These are phyloP conservation scores for Brachionichthys hirsutus DNA, from an alignment of 2,113 vertebrate genomes.

Conservation along the genomic window DNA sequence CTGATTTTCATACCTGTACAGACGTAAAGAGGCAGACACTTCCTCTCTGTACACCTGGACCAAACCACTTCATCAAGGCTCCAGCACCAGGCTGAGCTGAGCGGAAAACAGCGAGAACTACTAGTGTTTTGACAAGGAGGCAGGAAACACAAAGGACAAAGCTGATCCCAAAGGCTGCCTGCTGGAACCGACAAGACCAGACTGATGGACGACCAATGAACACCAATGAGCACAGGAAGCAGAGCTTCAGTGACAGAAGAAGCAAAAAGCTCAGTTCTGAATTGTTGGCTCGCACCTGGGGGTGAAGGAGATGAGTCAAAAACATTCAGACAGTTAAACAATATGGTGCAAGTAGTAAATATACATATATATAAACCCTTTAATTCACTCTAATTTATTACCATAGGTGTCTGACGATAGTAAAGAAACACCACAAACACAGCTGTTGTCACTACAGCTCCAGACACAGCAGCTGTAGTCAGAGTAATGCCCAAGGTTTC, in stretches of 20 bases:
- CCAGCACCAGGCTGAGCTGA: conserved; percentile 64
- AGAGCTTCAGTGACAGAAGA: conserved; percentile 74
- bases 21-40: conserved; percentile 60
- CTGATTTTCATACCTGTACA: conserved; percentile 35
- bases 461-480: conserved; percentile 63
- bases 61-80: conserved; percentile 72
- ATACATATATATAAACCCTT: too few species aligned
- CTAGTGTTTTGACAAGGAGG: conserved; percentile 76
- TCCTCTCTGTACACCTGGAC: conserved; percentile 70
- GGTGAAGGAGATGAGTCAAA: too few species aligned
- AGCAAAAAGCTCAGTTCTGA: conserved; percentile 78
- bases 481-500: conserved; percentile 74
- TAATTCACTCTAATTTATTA: neutral
- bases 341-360: neutral
- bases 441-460: conserved; percentile 62
- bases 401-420: conserved; percentile 70
- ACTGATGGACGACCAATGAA: conserved; percentile 72
- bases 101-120: conserved; percentile 73
- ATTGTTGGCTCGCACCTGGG: conserved; percentile 75
- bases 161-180: conserved; percentile 77
- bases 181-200: conserved; percentile 75
- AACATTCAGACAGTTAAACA: too few species aligned
- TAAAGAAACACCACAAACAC: conserved; percentile 70
- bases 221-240: conserved; percentile 76
- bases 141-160: conserved; percentile 77